Base-by-base conservation (phyloP, 2,888 invertebrate genomes). In the Heliconius ismenius region DNA sequence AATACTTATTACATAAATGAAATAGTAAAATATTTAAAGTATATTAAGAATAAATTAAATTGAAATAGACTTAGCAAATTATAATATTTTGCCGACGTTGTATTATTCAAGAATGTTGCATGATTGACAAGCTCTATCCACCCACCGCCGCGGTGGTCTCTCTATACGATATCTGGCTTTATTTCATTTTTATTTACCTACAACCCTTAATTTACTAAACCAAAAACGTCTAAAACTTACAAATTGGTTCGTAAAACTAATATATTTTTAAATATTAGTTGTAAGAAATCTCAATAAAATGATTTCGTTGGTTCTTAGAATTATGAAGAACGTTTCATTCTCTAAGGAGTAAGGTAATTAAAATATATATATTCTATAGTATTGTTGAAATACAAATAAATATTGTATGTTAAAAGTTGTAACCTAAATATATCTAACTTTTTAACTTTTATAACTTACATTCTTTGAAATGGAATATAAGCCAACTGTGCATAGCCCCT, bases 101-200 rank as follows among this genome's bases (percentile, higher is more conserved):
- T 24, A 11, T 76, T 67, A 76, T 77, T 76, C 76, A 77, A 77
- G 74, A 74, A 69, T 74, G 67, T 64, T 65, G 58, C 72, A 85
- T 92, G 91, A 92, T 91, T 92, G 91, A 92, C 92, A 91, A 85
- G 86, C 84, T 72, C 80, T 83, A 83, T 87, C 89, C 89, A 86
- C 87, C 91, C 89, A 86, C 85, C 74, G 73, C 84, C 89, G 84
- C 85, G 90, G 91, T 91, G 91, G 91, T 86, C 91, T 85, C 80
- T 81, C 83, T 82, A 85, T 86, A 82, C 80, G 79, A 78, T 84
- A 87, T 85, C 85, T 83, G 79, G 82, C 81, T 75, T 72, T 39
- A 28, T 74, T 78, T 18, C 49, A 60, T 70, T 76, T 81, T 84
- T 85, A 85, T 86, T 79, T 81, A 75, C 82, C 78, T 82, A 84